These are phyloP conservation scores for Leptodactylus fuscus DNA, from an alignment of 2,113 vertebrate species.

Conservation along the genomic window DNA sequence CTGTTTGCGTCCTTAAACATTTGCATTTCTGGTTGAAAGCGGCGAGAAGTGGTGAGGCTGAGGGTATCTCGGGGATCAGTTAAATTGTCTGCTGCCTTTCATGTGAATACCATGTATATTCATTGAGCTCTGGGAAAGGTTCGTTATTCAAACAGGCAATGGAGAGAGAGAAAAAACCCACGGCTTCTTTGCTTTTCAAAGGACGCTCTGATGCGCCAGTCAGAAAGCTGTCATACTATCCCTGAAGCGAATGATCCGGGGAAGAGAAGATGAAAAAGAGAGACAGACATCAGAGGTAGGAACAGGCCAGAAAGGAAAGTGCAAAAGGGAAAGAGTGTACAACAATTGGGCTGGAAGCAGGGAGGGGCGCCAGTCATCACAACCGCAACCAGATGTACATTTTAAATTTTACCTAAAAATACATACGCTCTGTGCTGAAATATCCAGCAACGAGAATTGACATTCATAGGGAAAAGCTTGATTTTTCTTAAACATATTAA, in stretches of 20 bases:
- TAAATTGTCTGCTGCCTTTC: conserved; percentile 54
- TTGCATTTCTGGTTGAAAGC: conserved; percentile 50
- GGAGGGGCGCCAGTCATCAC: neutral
- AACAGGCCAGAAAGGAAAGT: neutral
- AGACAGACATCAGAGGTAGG: conserved; percentile 35
- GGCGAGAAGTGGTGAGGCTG: conserved; percentile 31
- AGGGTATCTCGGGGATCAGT: conserved; percentile 55
- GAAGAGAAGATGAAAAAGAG: conserved; percentile 52
- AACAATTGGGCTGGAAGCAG: neutral
- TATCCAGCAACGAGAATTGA: no score
- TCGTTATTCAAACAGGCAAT: conserved; percentile 59
- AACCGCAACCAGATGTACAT: neutral
- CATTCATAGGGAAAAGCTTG: no score
- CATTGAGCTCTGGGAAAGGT: conserved; percentile 58
- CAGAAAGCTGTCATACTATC: conserved; percentile 55
- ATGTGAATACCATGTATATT: conserved; percentile 59
- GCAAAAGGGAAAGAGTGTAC: neutral
- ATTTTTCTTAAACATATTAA: no score
- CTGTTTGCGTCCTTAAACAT: conserved; percentile 49
- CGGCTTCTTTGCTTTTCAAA: conserved; percentile 55
- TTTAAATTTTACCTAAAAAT: no score
- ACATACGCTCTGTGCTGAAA: no score
- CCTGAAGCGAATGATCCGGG: conserved; percentile 49
- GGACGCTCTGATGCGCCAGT: conserved; percentile 54
- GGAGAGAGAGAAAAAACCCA: conserved; percentile 1